Conservation (phyloP, 2,888 invertebrate species). For the Dolomedes plantarius region DNA sequence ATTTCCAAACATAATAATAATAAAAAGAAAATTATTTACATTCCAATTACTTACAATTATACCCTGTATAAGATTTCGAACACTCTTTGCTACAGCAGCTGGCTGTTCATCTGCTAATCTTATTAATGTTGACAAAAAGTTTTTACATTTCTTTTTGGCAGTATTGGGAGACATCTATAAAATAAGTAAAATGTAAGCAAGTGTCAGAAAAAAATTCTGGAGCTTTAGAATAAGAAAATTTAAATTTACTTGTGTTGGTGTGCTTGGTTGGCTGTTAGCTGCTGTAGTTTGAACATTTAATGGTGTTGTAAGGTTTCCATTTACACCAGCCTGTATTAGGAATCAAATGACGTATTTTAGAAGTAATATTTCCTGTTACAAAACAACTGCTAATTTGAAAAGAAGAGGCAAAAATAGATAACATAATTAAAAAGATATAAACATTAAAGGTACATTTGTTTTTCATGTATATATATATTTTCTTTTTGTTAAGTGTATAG, state of each 20-base stretch:
- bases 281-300: slow-evolving; percentile 62
- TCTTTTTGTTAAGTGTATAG: too few relatives aligned
- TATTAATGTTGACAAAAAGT: slow-evolving; percentile 96
- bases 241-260: slow-evolving; percentile 58
- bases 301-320: slow-evolving; percentile 65
- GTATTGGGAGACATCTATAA: slow-evolving; percentile 81
- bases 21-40: neutral
- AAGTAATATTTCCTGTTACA: too few relatives aligned
- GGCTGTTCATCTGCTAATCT: slow-evolving; percentile 97
- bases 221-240: too few relatives aligned
- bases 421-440: neutral
- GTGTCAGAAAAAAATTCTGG: too few relatives aligned
- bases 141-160: slow-evolving; percentile 98
- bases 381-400: too few relatives aligned
- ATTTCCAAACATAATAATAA: too few relatives aligned
- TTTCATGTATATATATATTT: too few relatives aligned
- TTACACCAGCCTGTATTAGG: slow-evolving; percentile 41
- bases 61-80: slow-evolving; percentile 94
- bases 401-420: too few relatives aligned
- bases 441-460: too few relatives aligned
- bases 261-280: slow-evolving; percentile 57
- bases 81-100: slow-evolving; percentile 92
- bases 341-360: too few relatives aligned
- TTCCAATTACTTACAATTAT: slow-evolving; percentile 82
- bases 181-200: too few relatives aligned